Conservation (phyloP, 1,140 invertebrate species). For the Drosophila serrata region DNA sequence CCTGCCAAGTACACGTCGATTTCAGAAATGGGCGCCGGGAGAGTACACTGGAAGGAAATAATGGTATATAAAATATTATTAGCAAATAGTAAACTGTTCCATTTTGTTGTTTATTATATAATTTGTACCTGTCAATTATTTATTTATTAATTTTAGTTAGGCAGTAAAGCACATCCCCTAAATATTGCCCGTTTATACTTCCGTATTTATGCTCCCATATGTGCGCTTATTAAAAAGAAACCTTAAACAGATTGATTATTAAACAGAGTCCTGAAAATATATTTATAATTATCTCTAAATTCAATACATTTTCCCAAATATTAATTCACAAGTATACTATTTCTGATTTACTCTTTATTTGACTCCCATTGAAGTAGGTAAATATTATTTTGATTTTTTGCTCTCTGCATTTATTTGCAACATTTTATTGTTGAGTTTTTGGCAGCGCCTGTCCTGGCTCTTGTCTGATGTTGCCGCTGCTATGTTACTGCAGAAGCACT, state of each 20-base stretch:
- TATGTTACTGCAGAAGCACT: slow-evolving; percentile 50
- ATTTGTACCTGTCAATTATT: background rate
- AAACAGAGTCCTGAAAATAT: background rate
- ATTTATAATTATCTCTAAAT: background rate
- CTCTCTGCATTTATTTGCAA: slow-evolving; percentile 68
- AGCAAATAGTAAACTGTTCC: background rate
- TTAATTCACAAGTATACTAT: background rate
- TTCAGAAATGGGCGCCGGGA: slow-evolving; percentile 53
- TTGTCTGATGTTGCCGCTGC: slow-evolving; percentile 48
- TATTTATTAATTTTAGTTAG: too few relatives aligned
- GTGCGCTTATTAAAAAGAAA: fast-evolving
- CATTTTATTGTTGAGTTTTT: slow-evolving; percentile 83
- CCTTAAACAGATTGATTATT: background rate
- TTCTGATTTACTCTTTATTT: background rate
- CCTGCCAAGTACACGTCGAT: slow-evolving; percentile 67
- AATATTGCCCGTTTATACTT: too few relatives aligned
- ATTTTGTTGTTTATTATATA: background rate
- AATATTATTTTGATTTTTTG: slow-evolving; percentile 10
- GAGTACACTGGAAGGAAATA: slow-evolving; percentile 2
- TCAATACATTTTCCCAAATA: background rate
- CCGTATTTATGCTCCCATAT: background rate
- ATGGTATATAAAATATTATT: background rate
- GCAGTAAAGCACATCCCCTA: too few relatives aligned
- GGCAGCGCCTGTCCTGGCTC: slow-evolving; percentile 51
- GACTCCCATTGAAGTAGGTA: background rate